Conservation (phyloP, 2,797 vertebrate genomes). For the Hippoglossus hippoglossus region DNA sequence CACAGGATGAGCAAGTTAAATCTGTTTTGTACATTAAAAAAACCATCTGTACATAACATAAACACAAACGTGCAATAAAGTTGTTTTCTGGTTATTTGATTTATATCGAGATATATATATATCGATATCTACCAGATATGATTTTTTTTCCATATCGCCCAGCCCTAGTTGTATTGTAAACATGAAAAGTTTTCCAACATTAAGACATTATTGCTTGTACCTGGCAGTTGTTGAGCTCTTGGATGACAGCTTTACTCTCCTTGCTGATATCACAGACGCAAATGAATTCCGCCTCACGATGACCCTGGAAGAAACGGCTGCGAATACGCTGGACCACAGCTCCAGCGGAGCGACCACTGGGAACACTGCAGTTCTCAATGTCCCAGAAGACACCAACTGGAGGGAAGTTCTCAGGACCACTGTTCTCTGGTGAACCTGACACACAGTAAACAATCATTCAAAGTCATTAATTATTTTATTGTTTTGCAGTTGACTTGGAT, state of each 20-base stretch:
- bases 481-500: too few species aligned
- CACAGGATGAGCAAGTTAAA: too few species aligned
- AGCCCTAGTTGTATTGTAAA: too few species aligned
- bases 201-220: slow-evolving; percentile 66
- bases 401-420: slow-evolving; percentile 91
- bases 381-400: slow-evolving; percentile 99
- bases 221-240: slow-evolving; percentile 99
- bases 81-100: too few species aligned
- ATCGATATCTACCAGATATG: too few species aligned
- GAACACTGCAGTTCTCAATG: slow-evolving; percentile 98
- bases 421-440: slow-evolving; percentile 88
- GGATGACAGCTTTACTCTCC: slow-evolving; percentile 97
- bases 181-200: background rate
- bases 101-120: too few species aligned
- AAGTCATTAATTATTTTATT: background rate
- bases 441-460: background rate
- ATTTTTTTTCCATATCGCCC: too few species aligned
- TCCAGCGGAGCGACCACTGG: slow-evolving; percentile 93
- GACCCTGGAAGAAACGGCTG: slow-evolving; percentile 94
- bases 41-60: too few species aligned
- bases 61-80: too few species aligned
- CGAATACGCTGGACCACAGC: slow-evolving; percentile 95
- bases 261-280: slow-evolving; percentile 99
- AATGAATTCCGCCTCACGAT: slow-evolving; percentile 98
- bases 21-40: too few species aligned